These are phyloP conservation scores for Melolontha melolontha DNA, from an alignment of 2,888 invertebrate species.

Conservation along the genomic window DNA sequence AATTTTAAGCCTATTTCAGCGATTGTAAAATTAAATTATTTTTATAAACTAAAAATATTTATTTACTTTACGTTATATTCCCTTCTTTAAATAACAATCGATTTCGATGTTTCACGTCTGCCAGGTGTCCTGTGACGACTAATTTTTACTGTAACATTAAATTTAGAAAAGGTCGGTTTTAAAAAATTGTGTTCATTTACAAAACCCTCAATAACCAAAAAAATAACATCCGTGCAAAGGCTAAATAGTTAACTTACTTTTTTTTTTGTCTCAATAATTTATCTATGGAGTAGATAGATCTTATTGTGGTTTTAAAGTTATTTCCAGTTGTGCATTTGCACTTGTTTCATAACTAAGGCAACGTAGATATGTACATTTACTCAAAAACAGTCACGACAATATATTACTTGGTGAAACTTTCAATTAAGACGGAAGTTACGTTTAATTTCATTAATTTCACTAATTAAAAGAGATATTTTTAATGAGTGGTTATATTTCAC, in stretches of 20 bases:
- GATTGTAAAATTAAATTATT: too few species aligned
- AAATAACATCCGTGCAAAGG: not conserved
- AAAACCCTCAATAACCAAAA: too few species aligned
- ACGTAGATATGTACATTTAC: conserved; percentile 4
- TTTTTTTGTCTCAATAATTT: conserved; percentile 46
- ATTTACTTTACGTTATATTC: too few species aligned
- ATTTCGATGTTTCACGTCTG: too few species aligned
- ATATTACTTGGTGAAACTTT: conserved; percentile 7
- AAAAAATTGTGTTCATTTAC: too few species aligned
- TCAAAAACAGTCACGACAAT: conserved; percentile 1
- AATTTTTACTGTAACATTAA: too few species aligned
- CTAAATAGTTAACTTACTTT: conserved; percentile 14
- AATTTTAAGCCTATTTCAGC: too few species aligned
- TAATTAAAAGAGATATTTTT: conserved; percentile 30
- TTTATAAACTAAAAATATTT: too few species aligned
- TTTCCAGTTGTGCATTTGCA: conserved; percentile 8
- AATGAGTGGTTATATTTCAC: conserved; percentile 13
- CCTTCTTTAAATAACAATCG: too few species aligned
- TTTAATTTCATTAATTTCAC: conserved; percentile 19
- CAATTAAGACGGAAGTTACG: conserved; percentile 1
- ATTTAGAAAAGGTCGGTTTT: too few species aligned
- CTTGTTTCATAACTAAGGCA: conserved; percentile 12
- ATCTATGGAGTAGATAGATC: conserved; percentile 46
- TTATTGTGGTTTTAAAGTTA: conserved; percentile 40
- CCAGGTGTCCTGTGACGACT: too few species aligned